A percentile compares a stretch with the other conserved stretches of the same genome.
phyloP scores from a whole-genome alignment of 2,797 vertebrate genomes.

The Gambelia wislizenii region DNA sequence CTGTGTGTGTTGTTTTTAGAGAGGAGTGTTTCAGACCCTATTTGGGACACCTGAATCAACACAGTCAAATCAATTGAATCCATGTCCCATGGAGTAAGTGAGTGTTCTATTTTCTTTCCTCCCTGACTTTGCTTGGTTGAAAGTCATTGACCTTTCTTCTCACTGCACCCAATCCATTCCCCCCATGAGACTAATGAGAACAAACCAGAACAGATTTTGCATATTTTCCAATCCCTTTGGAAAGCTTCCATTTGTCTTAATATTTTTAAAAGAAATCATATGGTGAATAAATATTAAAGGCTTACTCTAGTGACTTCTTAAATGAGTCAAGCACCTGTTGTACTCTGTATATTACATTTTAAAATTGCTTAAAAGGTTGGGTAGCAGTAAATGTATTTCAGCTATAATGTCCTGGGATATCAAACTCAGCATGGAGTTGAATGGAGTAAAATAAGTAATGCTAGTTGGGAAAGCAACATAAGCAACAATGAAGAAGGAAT shows the following conservation, averaged over 20 bases:
- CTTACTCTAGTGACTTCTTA: neutral
- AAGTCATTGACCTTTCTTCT: neutral
- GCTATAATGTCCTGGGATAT: neutral
- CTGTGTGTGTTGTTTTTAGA: constrained; percentile 43
- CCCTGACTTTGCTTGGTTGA: neutral
- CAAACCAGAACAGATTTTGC: neutral
- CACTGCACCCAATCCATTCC: neutral
- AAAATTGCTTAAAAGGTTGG: neutral
- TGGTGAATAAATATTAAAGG: neutral
- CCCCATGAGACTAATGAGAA: neutral
- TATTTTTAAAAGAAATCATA: neutral
- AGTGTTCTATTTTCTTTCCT: neutral
- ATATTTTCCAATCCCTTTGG: neutral
- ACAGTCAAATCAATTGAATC: neutral
- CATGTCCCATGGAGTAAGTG: neutral
- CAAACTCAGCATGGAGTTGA: neutral
- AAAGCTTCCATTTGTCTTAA: neutral
- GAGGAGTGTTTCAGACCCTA: constrained; percentile 41
- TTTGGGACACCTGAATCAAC: constrained; percentile 43
- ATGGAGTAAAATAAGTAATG: neutral
- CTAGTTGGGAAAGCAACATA: neutral
- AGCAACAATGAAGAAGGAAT: too few species aligned
- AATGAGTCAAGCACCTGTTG: neutral
- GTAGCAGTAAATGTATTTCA: neutral
- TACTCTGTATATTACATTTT: neutral